Evolutionary conservation across 2,797 vertebrate genomes (phyloP).

Genomic region (Pseudochromis fuscus): DNA sequence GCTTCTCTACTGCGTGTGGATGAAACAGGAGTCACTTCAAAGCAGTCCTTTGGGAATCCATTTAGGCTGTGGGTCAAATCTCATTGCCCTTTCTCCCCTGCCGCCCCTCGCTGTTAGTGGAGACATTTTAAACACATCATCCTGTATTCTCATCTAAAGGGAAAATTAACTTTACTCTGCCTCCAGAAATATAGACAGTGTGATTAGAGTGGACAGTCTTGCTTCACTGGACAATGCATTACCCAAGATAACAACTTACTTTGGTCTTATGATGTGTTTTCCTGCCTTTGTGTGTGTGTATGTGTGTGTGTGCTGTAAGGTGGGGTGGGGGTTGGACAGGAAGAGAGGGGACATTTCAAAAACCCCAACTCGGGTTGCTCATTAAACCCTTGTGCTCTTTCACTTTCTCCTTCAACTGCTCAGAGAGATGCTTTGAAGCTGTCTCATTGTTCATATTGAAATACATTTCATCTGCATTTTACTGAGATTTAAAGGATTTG

Average conservation of each 20-base stretch:
- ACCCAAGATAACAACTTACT: constrained; percentile 56
- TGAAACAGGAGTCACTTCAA: neutral
- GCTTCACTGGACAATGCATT: constrained; percentile 65
- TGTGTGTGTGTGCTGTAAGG: no score
- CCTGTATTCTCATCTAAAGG: constrained; percentile 50
- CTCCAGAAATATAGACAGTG: constrained; percentile 48
- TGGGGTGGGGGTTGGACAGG: constrained; percentile 1
- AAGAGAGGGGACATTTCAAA: constrained; percentile 25
- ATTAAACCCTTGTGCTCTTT: constrained; percentile 42
- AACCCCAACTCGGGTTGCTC: constrained; percentile 39
- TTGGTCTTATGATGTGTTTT: constrained; percentile 65
- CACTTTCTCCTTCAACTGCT: constrained; percentile 28
- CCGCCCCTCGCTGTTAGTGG: constrained; percentile 13
- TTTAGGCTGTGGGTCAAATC: constrained; percentile 26
- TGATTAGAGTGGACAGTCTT: constrained; percentile 59
- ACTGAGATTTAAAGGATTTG: neutral
- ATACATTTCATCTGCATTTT: neutral
- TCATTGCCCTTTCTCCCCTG: constrained; percentile 15
- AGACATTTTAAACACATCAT: constrained; percentile 39
- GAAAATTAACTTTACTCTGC: constrained; percentile 48
- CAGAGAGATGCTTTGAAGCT: constrained; percentile 25
- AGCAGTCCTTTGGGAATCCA: constrained; percentile 23
- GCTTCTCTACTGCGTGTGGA: neutral
- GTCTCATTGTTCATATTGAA: neutral
- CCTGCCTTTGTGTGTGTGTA: constrained; percentile 47